Conservation (phyloP, 2,888 invertebrate genomes). For the Nephrotoma appendiculata region DNA sequence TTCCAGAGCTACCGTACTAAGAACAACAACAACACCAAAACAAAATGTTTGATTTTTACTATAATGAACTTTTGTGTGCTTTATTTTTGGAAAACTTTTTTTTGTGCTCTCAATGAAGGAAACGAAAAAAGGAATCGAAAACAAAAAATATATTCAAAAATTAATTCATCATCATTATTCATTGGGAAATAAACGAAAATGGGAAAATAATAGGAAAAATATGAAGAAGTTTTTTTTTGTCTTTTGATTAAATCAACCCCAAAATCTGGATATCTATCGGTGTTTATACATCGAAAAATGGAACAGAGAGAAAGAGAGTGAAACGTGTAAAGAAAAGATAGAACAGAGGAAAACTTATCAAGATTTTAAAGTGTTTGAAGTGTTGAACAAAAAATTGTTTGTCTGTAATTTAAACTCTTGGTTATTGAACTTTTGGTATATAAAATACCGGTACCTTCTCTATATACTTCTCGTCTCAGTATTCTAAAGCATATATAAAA, state of each 20-base stretch:
- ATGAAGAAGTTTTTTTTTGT: background rate
- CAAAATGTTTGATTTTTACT: background rate
- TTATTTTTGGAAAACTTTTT: background rate
- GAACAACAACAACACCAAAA: background rate
- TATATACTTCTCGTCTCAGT: background rate
- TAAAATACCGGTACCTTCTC: no score
- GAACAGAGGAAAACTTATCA: background rate
- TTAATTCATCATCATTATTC: background rate
- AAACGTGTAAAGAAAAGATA: background rate
- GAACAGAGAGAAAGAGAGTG: background rate
- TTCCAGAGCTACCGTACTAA: background rate
- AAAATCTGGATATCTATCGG: background rate
- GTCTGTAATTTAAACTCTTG: background rate
- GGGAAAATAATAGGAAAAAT: background rate
- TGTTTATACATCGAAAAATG: background rate
- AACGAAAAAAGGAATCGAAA: background rate
- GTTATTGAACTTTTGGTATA: background rate
- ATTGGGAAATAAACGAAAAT: background rate
- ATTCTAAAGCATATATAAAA: background rate
- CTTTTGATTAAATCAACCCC: background rate
- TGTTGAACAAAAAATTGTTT: background rate
- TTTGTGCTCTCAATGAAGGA: background rate
- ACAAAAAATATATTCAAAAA: background rate
- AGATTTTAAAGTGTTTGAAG: background rate
- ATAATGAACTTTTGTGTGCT: background rate